Percentiles rank a stretch among this genome's conserved stretches.
Evolutionary conservation across 2,113 vertebrate genomes (phyloP).

Genomic region (Plestiodon gilberti): DNA sequence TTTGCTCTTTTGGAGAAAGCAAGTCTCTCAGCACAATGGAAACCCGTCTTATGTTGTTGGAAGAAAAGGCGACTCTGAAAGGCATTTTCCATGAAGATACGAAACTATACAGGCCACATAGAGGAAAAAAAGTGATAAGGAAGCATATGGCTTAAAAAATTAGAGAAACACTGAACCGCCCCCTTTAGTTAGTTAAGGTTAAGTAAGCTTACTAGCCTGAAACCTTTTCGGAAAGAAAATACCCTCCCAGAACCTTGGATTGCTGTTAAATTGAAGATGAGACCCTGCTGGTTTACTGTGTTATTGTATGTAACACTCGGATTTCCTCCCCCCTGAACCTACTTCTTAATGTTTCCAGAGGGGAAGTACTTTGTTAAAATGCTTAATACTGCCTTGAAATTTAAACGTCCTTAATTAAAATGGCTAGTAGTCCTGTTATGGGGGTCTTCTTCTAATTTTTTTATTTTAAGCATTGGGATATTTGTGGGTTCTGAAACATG

Average conservation of each 20-base stretch:
- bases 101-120: constrained; percentile 41
- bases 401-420: constrained; percentile 37
- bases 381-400: constrained; percentile 17
- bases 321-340: not conserved
- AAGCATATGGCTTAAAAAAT: constrained; percentile 30
- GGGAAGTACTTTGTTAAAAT: constrained; percentile 5
- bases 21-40: constrained; percentile 66
- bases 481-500: not conserved
- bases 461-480: constrained; percentile 33
- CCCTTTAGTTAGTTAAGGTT: constrained; percentile 45
- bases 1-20: constrained; percentile 69
- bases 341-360: constrained; percentile 18
- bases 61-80: constrained; percentile 65
- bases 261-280: constrained; percentile 39
- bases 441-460: not conserved
- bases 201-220: constrained; percentile 31
- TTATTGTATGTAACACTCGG: constrained; percentile 24
- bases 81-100: constrained; percentile 67
- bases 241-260: not conserved
- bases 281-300: constrained; percentile 28
- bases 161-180: constrained; percentile 28
- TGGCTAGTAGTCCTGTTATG: not conserved
- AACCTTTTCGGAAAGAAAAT: constrained; percentile 1
- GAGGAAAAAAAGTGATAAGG: constrained; percentile 48
- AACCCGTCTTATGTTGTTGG: constrained; percentile 35